Conservation (phyloP, 2,888 invertebrate genomes). For the Nemoura dubitans region DNA sequence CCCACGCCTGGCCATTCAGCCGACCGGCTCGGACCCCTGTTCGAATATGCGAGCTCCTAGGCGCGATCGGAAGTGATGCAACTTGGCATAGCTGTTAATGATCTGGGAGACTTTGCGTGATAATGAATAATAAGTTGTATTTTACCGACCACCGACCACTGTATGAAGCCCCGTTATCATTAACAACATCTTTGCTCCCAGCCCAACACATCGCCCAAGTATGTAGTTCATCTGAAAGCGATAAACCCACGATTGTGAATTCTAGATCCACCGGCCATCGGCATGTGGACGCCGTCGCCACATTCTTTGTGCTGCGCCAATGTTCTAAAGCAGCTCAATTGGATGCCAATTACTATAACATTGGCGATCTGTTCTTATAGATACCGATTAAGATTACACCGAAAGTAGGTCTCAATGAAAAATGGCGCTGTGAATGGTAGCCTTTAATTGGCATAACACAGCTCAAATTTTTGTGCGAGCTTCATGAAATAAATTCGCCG, state of each 20-base stretch:
- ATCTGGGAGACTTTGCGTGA: constrained; percentile 15
- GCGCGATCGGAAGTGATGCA: constrained; percentile 26
- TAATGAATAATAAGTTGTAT: background rate
- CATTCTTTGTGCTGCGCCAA: background rate
- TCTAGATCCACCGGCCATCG: background rate
- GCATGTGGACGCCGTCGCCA: background rate
- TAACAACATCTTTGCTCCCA: background rate
- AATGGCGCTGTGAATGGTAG: background rate
- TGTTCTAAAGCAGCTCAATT: background rate
- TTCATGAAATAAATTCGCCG: background rate
- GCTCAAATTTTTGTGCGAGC: background rate
- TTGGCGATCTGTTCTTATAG: background rate
- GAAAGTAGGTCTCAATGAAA: background rate
- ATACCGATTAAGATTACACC: background rate
- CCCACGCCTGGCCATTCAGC: background rate
- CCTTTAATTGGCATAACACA: background rate
- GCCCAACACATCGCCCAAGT: background rate
- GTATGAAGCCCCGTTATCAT: background rate
- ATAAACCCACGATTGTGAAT: background rate
- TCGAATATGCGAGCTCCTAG: background rate
- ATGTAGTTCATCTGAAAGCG: background rate
- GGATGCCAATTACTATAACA: background rate
- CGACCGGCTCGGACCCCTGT: background rate
- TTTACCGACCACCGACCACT: background rate
- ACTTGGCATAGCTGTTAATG: constrained; percentile 24